Conservation (phyloP, 2,113 vertebrate genomes). For the Otolemur garnettii region DNA sequence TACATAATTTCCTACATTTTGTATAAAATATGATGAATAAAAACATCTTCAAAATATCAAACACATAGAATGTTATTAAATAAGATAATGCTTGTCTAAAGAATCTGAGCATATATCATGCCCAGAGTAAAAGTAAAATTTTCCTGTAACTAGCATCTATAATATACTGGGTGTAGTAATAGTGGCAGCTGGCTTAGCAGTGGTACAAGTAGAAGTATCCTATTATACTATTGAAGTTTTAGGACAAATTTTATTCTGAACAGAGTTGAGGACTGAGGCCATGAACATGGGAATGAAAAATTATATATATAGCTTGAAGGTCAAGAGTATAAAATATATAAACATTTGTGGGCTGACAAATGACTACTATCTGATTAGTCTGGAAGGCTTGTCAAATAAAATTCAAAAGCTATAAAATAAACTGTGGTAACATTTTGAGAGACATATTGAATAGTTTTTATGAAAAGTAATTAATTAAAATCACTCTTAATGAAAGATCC, state of each 20-base stretch:
- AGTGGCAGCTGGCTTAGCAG: neutral
- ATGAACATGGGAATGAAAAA: neutral
- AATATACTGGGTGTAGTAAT: neutral
- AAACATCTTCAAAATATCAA: neutral
- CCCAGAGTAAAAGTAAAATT: neutral
- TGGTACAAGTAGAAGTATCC: neutral
- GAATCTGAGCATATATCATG: neutral
- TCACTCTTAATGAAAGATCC: slow-evolving; percentile 51
- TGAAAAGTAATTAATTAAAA: slow-evolving; percentile 67
- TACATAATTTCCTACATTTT: neutral
- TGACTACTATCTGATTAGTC: neutral
- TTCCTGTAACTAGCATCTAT: neutral
- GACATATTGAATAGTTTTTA: slow-evolving; percentile 22
- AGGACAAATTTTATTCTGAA: neutral
- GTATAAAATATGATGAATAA: neutral
- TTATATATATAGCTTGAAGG: neutral
- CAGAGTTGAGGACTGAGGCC: neutral
- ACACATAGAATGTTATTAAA: neutral
- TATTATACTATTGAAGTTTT: neutral
- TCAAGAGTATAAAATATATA: neutral
- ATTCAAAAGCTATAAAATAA: slow-evolving; percentile 59
- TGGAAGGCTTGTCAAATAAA: neutral
- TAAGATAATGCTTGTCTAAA: neutral
- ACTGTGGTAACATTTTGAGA: slow-evolving; percentile 65
- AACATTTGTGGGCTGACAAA: neutral